Evolutionary conservation across 2,113 vertebrate genomes (phyloP).

Genomic region (Chloropsis cyanopogon): DNA sequence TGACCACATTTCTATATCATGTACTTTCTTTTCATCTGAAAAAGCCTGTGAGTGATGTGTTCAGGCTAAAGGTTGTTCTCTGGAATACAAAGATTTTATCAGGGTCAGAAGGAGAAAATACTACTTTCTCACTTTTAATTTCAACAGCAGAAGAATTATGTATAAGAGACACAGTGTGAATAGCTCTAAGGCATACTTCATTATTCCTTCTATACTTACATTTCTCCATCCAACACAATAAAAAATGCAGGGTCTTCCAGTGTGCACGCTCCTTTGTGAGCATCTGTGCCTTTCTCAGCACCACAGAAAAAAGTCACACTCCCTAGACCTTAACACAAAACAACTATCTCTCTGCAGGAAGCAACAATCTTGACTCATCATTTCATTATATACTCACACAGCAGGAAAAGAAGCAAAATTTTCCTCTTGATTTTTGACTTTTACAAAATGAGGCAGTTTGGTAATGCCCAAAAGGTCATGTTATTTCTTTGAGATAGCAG

Average conservation of each 20-base stretch:
- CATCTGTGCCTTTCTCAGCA: background rate
- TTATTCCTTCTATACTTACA: background rate
- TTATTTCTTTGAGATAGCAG: background rate
- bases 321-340: background rate
- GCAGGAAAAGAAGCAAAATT: background rate
- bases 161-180: background rate
- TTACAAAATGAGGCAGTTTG: background rate
- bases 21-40: conserved; percentile 26
- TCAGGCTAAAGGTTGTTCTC: conserved; percentile 24
- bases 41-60: conserved; percentile 5
- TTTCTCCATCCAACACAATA: background rate
- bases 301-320: background rate
- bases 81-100: conserved; percentile 36
- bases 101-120: conserved; percentile 23
- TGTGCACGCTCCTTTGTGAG: background rate
- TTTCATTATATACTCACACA: background rate
- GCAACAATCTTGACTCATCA: background rate
- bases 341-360: background rate
- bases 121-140: conserved; percentile 42
- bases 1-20: background rate
- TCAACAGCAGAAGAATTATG: background rate
- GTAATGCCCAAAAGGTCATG: background rate
- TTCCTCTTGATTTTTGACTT: background rate
- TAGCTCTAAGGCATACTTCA: background rate
- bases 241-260: background rate